Base-by-base conservation (phyloP, 2,797 vertebrate species). In the Micromesistius poutassou region DNA sequence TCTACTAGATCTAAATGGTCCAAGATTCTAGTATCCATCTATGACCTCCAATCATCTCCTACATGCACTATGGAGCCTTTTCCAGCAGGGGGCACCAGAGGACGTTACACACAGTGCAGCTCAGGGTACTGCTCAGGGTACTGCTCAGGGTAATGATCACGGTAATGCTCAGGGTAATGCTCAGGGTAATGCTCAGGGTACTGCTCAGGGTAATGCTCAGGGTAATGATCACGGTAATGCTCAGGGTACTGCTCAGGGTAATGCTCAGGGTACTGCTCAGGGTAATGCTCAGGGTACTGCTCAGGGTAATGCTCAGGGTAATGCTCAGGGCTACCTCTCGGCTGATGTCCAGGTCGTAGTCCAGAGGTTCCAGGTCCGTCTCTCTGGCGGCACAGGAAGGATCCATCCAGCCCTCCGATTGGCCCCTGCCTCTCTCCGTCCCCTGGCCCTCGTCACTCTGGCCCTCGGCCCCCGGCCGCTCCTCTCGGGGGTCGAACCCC, bases 341-440 rank as follows among this genome's bases (percentile, higher is more conserved):
- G 91, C 92, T 96, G 93, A 99, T 96, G 79, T 98, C 96, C 90
- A 98, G 89, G 84, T 96, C 92, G 77, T 96, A 98, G 85, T 97
- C 95, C 6, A 96, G 88, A 22, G 96, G 95, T 66, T 98, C 97
- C 89, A 97, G 82, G 66, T 98, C 97, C 81, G 88, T 81, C 84
- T 97, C 95, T 75, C 88, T 94, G 71, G 96, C 78, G 31, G 93
- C 92, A 25, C 62, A 10, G 3, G 86, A 89, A 40, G 87, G 88
- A 33, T 83, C 95, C 76, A 95, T 78, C 96, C 96, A 96, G 82
- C 93, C 94, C 0, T 94, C 93, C 36, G 95, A 95, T 16, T 90
- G 92, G 70, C 90, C 89, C 76, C 92, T 90, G 76, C 88, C 62
- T 1, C 83, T 84, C 73, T 91, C 89, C 40, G 72, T 94, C 82